A percentile compares a stretch with the other conserved stretches of the same genome.
phyloP scores from a whole-genome alignment of 1,140 invertebrate genomes.

The Octopus bimaculoides region DNA sequence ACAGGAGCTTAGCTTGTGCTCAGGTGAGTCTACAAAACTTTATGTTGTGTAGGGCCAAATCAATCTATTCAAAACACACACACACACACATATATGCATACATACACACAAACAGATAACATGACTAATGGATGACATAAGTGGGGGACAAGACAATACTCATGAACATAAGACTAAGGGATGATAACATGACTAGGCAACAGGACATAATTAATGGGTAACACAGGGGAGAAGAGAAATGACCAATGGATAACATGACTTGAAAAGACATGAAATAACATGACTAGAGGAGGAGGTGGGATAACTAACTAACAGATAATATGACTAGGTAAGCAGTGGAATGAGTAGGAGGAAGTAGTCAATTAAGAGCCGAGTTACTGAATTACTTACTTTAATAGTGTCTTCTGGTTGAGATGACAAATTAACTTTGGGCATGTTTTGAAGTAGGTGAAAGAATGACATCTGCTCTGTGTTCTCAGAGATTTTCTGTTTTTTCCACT shows the following conservation, averaged over 20 bases:
- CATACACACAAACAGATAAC: no score
- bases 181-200: no score
- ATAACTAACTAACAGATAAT: not conserved
- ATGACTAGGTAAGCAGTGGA: not conserved
- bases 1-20: no score
- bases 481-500: slow-evolving; percentile 78
- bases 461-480: slow-evolving; percentile 78
- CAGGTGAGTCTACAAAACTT: no score
- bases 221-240: no score
- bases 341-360: not conserved
- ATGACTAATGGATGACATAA: no score
- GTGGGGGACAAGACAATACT: no score
- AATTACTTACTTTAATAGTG: not conserved
- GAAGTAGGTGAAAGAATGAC: slow-evolving; percentile 80
- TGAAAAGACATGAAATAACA: not conserved
- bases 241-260: not conserved
- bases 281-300: not conserved
- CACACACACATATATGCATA: no score
- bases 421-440: slow-evolving; percentile 57
- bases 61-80: no score
- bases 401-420: not conserved
- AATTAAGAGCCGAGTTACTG: not conserved
- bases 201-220: no score
- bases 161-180: no score
- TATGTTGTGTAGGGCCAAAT: no score